phyloP scores from a whole-genome alignment of 1,140 invertebrate species.

The Drosophila sucinea region DNA sequence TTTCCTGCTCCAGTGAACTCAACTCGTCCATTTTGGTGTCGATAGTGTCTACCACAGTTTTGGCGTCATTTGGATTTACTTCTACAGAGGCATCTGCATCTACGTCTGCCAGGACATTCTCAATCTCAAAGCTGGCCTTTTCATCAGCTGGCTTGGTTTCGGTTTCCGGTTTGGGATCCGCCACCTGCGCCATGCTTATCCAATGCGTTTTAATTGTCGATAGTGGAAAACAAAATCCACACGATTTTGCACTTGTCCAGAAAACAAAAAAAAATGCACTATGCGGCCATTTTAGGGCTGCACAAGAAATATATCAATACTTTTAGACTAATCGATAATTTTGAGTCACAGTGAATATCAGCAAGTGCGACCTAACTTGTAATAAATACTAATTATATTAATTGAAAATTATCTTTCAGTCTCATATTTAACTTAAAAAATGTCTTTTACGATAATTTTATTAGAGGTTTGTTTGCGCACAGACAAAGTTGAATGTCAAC shows the following conservation, averaged over 20 bases:
- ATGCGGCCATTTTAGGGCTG: constrained; percentile 40
- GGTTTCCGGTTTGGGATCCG: constrained; percentile 20
- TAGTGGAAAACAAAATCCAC: constrained; percentile 11
- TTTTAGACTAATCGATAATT: background rate
- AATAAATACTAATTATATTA: no score
- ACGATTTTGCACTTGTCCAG: constrained; percentile 26
- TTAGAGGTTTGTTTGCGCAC: no score
- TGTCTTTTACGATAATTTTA: no score
- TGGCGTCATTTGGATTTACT: constrained; percentile 26
- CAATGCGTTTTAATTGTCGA: background rate
- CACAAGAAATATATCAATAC: constrained; percentile 16
- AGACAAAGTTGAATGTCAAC: background rate
- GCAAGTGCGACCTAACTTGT: background rate
- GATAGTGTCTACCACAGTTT: background rate
- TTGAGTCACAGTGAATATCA: background rate
- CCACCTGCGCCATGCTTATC: constrained; percentile 47
- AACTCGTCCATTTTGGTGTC: constrained; percentile 60
- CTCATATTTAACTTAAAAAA: no score
- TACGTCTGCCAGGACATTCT: constrained; percentile 29
- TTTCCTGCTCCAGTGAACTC: constrained; percentile 71
- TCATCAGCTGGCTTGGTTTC: background rate
- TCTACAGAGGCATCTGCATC: constrained; percentile 1
- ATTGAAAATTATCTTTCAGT: no score
- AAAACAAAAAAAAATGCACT: constrained; percentile 18
- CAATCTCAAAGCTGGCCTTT: constrained; percentile 36